These are phyloP conservation scores for Dolichotis patagonum DNA, from an alignment of 2,113 vertebrate genomes.

Conservation along the genomic window DNA sequence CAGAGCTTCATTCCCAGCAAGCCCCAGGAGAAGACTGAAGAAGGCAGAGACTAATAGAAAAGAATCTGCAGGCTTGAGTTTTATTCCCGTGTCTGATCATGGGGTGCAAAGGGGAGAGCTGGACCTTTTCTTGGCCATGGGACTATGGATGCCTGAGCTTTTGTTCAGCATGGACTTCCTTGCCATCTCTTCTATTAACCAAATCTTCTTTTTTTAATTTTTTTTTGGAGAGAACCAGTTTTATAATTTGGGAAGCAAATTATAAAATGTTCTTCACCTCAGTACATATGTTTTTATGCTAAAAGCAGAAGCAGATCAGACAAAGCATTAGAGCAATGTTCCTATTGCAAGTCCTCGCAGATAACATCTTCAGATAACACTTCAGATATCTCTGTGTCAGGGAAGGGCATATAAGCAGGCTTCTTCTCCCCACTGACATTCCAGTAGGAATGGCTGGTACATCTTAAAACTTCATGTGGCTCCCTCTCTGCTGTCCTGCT, in stretches of 20 bases:
- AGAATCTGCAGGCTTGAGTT: background rate
- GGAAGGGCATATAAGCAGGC: too few species aligned
- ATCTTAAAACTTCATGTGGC: background rate
- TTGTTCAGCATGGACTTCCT: background rate
- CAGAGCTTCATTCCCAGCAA: background rate
- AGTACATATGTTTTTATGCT: constrained; percentile 44
- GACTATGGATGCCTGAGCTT: background rate
- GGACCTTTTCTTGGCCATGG: background rate
- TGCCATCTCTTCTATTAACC: background rate
- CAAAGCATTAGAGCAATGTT: constrained; percentile 55
- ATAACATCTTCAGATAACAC: constrained; percentile 78
- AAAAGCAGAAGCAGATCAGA: constrained; percentile 70
- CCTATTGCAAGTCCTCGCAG: constrained; percentile 66
- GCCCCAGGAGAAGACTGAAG: background rate
- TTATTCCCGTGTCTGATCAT: background rate
- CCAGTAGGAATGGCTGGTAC: background rate
- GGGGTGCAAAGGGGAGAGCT: background rate
- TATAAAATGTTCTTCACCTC: background rate
- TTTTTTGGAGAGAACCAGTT: background rate
- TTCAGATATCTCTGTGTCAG: too few species aligned
- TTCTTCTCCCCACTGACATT: background rate
- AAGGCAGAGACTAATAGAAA: background rate
- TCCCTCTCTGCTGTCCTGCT: too few species aligned
- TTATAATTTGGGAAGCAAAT: constrained; percentile 1
- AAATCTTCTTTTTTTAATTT: background rate